Base-by-base conservation (phyloP, 37 sponge, comb jelly and placozoan species). In the Eunapius fragilis region DNA sequence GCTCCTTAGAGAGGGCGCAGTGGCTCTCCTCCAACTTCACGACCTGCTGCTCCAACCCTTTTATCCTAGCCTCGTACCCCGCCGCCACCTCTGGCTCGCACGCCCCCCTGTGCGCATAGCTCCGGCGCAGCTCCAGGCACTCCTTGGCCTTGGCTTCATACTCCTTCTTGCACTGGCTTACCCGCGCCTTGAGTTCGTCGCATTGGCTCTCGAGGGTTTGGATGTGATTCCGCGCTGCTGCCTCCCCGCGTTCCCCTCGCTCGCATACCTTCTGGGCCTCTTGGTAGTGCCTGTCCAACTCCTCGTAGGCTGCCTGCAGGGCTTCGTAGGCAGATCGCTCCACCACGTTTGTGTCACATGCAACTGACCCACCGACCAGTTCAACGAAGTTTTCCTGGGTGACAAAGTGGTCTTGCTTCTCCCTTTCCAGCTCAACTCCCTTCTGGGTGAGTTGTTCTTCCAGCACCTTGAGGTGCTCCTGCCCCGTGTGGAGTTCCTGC, bases 311-410 rank as follows among this genome's bases (percentile, higher is more conserved):
- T 1, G 14, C 14, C 28, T 28, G 74, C 58, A 87, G 74, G 2
- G 87, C 87, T 4, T 79, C 74, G 35, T 77, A 77, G 5, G 68
- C 87, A 12, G 45, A 58, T 34, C 70, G 80, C 48, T 87, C 87
- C 7, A 87, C 80, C 13, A n/a, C 30, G n/a, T 84, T 69, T 1
- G 1, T 17, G 25, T 11, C 68, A 58, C 14, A 17, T 17, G 7
- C 19, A 10, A 17, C 22, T 17, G 58, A 17, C 58, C 14, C 19
- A 17, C 19, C 22, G 19, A 17, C 2, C 58, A 58, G 58, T 58
- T 58, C 58, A 2, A 10, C 58, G 17, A 58, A 2, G 58, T 58
- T 58, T 58, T 17, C 58, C 22, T 82, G 82, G 12, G 76, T 82
- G 28, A 68, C 77, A n/a, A 82, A 28, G 45, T 88, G 81, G 32